These are phyloP conservation scores for Halocaridina rubra DNA, from an alignment of 2,888 invertebrate species.

Conservation along the genomic window DNA sequence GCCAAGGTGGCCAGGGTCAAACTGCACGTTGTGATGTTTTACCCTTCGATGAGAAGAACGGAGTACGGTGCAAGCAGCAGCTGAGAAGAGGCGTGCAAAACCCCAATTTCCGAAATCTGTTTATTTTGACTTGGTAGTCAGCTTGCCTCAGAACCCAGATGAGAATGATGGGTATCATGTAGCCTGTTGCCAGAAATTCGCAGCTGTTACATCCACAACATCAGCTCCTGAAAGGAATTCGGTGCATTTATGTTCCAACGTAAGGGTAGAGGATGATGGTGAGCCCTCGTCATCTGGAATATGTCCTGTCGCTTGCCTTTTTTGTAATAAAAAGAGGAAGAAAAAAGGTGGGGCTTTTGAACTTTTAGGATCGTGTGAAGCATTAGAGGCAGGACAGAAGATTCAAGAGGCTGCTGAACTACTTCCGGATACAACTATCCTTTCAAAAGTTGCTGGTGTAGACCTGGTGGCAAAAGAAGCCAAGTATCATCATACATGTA, in stretches of 20 bases:
- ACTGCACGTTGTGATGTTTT: background rate
- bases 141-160: background rate
- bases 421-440: too few species aligned
- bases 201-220: background rate
- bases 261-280: background rate
- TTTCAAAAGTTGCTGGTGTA: too few species aligned
- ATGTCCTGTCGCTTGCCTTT: background rate
- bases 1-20: too few species aligned
- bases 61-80: background rate
- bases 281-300: background rate
- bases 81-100: background rate
- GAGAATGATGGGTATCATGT: too few species aligned
- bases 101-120: background rate
- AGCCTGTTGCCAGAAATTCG: conserved; percentile 12
- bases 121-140: background rate
- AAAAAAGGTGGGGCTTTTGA: background rate
- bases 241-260: background rate
- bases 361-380: background rate
- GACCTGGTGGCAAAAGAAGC: too few species aligned
- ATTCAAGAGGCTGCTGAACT: too few species aligned
- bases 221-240: background rate
- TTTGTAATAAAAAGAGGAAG: background rate
- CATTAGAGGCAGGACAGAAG: background rate
- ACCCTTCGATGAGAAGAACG: background rate
- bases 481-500: too few species aligned